Conservation (phyloP, 1,140 invertebrate species). For the Pseudomyrmex sp. region DNA sequence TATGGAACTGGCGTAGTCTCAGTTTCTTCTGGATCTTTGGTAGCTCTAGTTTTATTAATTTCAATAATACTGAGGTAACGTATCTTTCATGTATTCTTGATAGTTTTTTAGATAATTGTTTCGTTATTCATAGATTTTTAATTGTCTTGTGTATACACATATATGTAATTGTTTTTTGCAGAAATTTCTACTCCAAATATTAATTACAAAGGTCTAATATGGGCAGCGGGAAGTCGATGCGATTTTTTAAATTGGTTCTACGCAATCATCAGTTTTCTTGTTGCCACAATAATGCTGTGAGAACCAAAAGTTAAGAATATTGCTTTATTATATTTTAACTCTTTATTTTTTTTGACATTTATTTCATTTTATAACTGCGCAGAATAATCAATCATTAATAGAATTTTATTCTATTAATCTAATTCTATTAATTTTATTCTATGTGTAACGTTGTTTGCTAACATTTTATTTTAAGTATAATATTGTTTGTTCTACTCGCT, state of each 20-base stretch:
- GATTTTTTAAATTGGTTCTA: conserved; percentile 77
- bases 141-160: neutral
- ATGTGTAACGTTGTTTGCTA: too few relatives aligned
- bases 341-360: conserved; percentile 3
- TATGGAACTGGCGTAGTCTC: conserved; percentile 86
- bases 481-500: too few relatives aligned
- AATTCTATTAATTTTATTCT: too few relatives aligned
- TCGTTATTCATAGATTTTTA: neutral
- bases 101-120: neutral
- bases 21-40: conserved; percentile 80
- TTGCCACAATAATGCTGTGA: conserved; percentile 74
- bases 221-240: conserved; percentile 75
- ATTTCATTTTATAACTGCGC: too few relatives aligned
- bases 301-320: conserved; percentile 28
- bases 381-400: too few relatives aligned
- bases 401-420: too few relatives aligned
- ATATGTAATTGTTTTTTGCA: conserved; percentile 69
- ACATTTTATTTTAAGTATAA: too few relatives aligned
- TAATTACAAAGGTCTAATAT: conserved; percentile 88
- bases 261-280: conserved; percentile 63
- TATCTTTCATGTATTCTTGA: conserved; percentile 18
- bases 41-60: conserved; percentile 82
- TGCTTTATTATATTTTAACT: conserved; percentile 9
- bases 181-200: conserved; percentile 90
- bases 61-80: conserved; percentile 82